phyloP scores from a whole-genome alignment of 2,888 invertebrate genomes.

The Ischnus inquisitorius region DNA sequence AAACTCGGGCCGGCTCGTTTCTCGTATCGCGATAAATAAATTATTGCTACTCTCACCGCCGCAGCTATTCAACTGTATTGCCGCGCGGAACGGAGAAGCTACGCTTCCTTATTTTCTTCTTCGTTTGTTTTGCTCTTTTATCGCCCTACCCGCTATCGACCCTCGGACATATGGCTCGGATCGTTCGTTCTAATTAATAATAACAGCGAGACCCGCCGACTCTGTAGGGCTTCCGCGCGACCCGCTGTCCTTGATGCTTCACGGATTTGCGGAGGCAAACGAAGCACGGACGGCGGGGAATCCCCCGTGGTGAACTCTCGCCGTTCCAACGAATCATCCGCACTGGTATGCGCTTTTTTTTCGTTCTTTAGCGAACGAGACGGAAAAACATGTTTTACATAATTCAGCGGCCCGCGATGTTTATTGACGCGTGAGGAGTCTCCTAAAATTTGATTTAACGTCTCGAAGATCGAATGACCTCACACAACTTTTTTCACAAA shows the following conservation, averaged over 20 bases:
- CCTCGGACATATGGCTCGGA: conserved; percentile 65
- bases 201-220: conserved; percentile 45
- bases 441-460: too few species aligned
- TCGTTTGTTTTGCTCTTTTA: background rate
- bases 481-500: too few species aligned
- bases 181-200: conserved; percentile 71
- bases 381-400: too few species aligned
- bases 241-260: background rate
- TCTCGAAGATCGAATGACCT: too few species aligned
- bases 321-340: too few species aligned
- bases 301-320: too few species aligned
- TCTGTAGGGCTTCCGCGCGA: conserved; percentile 3
- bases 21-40: conserved; percentile 73
- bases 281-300: too few species aligned
- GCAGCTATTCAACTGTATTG: conserved; percentile 31
- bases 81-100: background rate
- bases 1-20: conserved; percentile 44
- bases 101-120: conserved; percentile 19
- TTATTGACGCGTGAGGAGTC: too few species aligned
- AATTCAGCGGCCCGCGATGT: too few species aligned
- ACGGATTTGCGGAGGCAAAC: too few species aligned
- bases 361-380: too few species aligned
- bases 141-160: background rate
- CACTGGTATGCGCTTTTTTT: too few species aligned
- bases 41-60: conserved; percentile 65